Base-by-base conservation (phyloP, 2,888 invertebrate genomes). In the Drosophila suboccidentalis region DNA sequence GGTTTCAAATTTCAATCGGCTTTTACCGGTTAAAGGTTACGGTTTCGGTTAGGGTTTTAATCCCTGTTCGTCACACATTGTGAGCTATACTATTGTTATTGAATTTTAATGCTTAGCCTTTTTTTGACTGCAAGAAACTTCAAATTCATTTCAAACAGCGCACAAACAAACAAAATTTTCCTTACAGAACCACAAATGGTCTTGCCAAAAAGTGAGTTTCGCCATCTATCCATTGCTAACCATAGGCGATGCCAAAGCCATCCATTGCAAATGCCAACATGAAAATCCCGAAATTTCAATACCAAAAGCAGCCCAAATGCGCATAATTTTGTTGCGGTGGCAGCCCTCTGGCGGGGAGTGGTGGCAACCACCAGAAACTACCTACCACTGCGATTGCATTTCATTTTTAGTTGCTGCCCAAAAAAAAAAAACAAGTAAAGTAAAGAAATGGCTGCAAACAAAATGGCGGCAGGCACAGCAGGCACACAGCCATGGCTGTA, bases 231-330 rank as follows among this genome's bases (percentile, higher is more conserved):
- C 46, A 53, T 15, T 8, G 22, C 44, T 50, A 68, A 49, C 59
- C 43, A n/a, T n/a, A 61, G 39, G 29, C 36, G 22, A 43, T 44
- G 46, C 50, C 34, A 34, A 57, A 57, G 54, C 41, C 54, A 54
- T 61, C 47, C 61, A 75, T 74, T 71, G 75, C 70, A 59, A 78
- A 78, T 57, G 62, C 63, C 71, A 70, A 65, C 60, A 68, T 63
- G 64, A 53, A 83, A 64, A 78, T 68, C 66, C 54, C 47, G 44
- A 83, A 81, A 87, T 86, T 81, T 81, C 85, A 84, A 87, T 69
- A 73, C 66, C 69, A 70, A 82, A 89, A 80, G 75, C 66, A 81
- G 70, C 75, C 69, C 87, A 83, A 81, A 81, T 72, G 81, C 74
- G 86, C 78, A 88, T 83, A 83, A 78, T 87, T 78, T 78, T 53